Percentiles rank a stretch among this genome's conserved stretches.
phyloP scores from a whole-genome alignment of 2,113 vertebrate species.

The Cyanoliseus patagonus region DNA sequence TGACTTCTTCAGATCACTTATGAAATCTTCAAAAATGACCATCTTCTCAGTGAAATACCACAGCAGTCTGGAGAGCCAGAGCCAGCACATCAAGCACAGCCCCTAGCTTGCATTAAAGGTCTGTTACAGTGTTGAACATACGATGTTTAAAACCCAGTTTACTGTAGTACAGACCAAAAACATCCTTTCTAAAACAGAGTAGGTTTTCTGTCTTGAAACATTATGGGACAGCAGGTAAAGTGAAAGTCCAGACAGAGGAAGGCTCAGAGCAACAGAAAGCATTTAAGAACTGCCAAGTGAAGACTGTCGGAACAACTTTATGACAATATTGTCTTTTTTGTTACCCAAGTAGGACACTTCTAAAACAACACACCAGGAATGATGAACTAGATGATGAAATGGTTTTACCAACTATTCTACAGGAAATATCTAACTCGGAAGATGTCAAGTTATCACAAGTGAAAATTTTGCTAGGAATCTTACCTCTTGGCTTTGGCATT shows the following conservation, averaged over 20 bases:
- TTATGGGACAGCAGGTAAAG: not conserved
- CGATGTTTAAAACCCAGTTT: not conserved
- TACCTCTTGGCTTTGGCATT: not conserved
- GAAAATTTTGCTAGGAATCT: not conserved
- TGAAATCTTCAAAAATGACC: not conserved
- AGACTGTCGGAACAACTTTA: not conserved
- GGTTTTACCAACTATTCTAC: not conserved
- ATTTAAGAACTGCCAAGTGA: not conserved
- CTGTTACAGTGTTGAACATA: not conserved
- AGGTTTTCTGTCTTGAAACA: not conserved
- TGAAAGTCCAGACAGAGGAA: not conserved
- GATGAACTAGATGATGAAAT: not conserved
- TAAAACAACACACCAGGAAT: not conserved
- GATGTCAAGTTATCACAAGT: not conserved
- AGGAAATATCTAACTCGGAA: not conserved
- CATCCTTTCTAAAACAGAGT: not conserved
- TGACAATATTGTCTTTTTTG: not conserved
- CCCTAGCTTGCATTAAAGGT: not conserved
- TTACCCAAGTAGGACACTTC: not conserved
- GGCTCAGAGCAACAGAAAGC: not conserved
- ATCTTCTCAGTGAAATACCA: not conserved
- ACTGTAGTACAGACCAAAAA: not conserved
- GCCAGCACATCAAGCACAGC: not conserved
- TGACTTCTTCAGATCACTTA: not conserved
- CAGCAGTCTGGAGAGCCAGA: not conserved